Percentiles rank a stretch among this genome's conserved stretches.
These are phyloP conservation scores for Brachypodius melanocephalos DNA, from an alignment of 2,113 vertebrate genomes.

Conservation along the genomic window DNA sequence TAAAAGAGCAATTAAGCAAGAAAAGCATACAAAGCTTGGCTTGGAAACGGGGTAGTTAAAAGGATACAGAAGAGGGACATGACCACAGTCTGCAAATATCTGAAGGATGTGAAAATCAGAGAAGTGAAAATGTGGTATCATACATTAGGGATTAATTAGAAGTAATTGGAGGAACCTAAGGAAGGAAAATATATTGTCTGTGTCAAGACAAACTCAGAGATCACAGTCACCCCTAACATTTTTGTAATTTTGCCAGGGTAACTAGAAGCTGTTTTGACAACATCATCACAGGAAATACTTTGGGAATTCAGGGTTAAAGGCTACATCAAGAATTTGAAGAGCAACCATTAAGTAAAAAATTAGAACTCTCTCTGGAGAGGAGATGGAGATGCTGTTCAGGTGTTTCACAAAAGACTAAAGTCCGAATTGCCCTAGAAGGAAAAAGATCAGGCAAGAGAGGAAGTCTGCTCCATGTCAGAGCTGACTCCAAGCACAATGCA, in stretches of 20 bases:
- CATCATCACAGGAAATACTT: slow-evolving; percentile 11
- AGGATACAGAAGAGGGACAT: neutral
- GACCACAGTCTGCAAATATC: neutral
- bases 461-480: neutral
- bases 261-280: slow-evolving; percentile 12
- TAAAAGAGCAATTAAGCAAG: neutral
- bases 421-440: neutral
- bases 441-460: neutral
- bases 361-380: neutral
- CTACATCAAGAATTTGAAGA: neutral
- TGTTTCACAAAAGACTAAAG: neutral
- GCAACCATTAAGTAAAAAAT: neutral
- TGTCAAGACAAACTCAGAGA: neutral
- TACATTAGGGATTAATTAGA: neutral
- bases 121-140: neutral
- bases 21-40: neutral
- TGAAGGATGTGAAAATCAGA: neutral
- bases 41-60: neutral
- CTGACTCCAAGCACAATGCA: neutral
- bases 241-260: slow-evolving; percentile 3
- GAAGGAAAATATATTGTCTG: neutral
- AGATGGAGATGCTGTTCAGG: neutral
- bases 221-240: neutral
- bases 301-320: neutral
- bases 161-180: slow-evolving; percentile 5